Conservation (phyloP, 2,113 vertebrate genomes). For the Plecturocebus donacophilus region DNA sequence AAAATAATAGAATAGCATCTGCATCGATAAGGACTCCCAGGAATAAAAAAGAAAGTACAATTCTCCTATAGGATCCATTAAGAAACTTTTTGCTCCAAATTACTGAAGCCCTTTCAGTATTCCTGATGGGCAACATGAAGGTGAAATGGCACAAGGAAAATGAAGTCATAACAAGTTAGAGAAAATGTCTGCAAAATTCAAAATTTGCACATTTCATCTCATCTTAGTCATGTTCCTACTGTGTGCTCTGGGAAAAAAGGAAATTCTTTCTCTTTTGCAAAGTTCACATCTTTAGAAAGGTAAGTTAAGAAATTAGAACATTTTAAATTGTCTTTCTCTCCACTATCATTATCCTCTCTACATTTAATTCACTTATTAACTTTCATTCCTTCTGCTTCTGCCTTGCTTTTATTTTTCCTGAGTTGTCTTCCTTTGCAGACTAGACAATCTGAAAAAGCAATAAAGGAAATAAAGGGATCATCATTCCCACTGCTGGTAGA, state of each 20-base stretch:
- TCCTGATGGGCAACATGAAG: background rate
- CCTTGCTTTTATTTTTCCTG: background rate
- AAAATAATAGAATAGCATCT: conserved; percentile 34
- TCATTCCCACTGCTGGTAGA: background rate
- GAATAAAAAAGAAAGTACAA: background rate
- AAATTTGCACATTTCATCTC: background rate
- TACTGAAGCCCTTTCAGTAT: background rate
- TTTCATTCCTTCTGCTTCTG: background rate
- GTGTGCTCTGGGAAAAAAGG: background rate
- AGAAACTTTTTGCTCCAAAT: background rate
- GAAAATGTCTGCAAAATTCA: background rate
- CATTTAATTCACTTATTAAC: background rate
- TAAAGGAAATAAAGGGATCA: background rate
- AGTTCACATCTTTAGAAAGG: background rate
- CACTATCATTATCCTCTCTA: background rate
- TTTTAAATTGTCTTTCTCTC: background rate
- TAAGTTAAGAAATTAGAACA: background rate
- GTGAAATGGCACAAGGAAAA: background rate
- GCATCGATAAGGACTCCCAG: background rate
- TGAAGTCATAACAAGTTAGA: background rate
- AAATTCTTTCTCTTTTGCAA: background rate
- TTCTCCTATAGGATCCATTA: background rate
- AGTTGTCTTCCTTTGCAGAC: background rate
- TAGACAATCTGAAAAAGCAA: background rate
- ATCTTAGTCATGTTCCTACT: background rate